phyloP scores from a whole-genome alignment of 2,888 invertebrate species.

The Diarsia dahlii region DNA sequence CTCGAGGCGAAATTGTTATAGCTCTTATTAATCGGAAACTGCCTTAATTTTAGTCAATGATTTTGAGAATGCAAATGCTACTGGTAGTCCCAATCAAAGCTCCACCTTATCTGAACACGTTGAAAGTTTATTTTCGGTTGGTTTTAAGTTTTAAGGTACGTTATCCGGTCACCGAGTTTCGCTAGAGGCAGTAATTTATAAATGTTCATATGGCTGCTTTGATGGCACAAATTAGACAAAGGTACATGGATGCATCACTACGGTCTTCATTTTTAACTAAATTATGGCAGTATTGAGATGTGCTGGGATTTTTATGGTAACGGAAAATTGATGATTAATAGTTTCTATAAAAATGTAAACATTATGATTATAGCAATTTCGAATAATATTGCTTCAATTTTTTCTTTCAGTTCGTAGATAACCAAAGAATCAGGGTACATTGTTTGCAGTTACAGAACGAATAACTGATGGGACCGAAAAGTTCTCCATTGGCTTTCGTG shows the following conservation, averaged over 20 bases:
- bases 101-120: slow-evolving; percentile 54
- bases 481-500: too few relatives aligned
- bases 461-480: too few relatives aligned
- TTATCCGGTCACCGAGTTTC: slow-evolving; percentile 86
- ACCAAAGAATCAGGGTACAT: too few relatives aligned
- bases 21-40: slow-evolving; percentile 86
- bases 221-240: slow-evolving; percentile 87
- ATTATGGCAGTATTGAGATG: slow-evolving; percentile 68
- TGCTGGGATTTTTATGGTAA: slow-evolving; percentile 58
- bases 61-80: slow-evolving; percentile 86
- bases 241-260: slow-evolving; percentile 79
- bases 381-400: neutral
- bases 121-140: slow-evolving; percentile 59
- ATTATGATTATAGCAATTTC: slow-evolving; percentile 29
- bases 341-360: slow-evolving; percentile 29
- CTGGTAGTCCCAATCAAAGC: slow-evolving; percentile 45
- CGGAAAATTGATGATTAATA: slow-evolving; percentile 49
- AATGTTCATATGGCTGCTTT: slow-evolving; percentile 84
- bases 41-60: slow-evolving; percentile 89
- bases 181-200: slow-evolving; percentile 87
- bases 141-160: slow-evolving; percentile 69
- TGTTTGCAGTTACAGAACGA: too few relatives aligned
- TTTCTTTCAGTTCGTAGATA: neutral
- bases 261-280: slow-evolving; percentile 81
- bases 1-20: slow-evolving; percentile 84